Evolutionary conservation across 2,113 vertebrate genomes (phyloP).

Genomic region (Halichoerus grypus): DNA sequence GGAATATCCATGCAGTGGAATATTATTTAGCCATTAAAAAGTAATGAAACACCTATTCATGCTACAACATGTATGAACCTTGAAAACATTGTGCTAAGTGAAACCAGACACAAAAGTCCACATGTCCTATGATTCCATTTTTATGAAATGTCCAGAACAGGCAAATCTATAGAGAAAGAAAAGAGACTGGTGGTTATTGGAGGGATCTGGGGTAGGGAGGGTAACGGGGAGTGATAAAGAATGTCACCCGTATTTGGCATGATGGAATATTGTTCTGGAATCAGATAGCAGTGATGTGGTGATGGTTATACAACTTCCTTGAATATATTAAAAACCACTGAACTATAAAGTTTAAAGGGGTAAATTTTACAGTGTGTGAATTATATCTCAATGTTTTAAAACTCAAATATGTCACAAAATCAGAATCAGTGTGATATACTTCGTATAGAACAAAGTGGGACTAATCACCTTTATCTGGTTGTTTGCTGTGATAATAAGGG

Average conservation of each 20-base stretch:
- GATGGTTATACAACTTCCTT: neutral
- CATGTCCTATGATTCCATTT: neutral
- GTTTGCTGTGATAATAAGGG: neutral
- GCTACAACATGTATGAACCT: neutral
- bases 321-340: neutral
- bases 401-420: neutral
- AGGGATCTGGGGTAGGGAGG: neutral
- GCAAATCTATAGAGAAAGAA: neutral
- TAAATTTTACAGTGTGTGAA: neutral
- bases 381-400: neutral
- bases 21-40: neutral
- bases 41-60: neutral
- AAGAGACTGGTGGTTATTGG: neutral
- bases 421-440: neutral
- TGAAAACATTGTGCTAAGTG: neutral
- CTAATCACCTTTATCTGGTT: neutral
- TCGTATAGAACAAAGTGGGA: neutral
- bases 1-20: neutral
- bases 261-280: neutral
- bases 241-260: neutral
- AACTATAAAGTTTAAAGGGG: neutral
- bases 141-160: neutral
- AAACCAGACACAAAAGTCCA: neutral
- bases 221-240: neutral
- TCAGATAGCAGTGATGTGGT: neutral